A percentile compares a stretch with the other conserved stretches of the same genome.
phyloP scores from a whole-genome alignment of 2,888 invertebrate genomes.

The Clistopyga incitator region DNA sequence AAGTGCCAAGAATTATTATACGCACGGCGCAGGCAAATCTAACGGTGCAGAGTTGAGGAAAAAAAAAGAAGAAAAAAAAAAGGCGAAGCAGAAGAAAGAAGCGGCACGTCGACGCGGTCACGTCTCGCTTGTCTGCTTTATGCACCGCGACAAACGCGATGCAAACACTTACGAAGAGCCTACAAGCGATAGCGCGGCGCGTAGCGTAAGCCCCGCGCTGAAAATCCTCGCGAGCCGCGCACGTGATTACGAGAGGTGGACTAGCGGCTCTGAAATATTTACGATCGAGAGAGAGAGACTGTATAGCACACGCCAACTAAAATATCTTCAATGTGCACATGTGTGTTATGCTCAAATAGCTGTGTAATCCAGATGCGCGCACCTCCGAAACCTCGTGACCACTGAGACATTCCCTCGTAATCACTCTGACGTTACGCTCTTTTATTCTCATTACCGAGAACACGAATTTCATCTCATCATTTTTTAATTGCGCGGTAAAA shows the following conservation, averaged over 20 bases:
- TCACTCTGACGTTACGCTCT: background rate
- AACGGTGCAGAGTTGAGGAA: conserved; percentile 49
- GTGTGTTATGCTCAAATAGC: background rate
- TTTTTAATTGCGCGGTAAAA: background rate
- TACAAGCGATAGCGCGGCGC: background rate
- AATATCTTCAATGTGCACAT: background rate
- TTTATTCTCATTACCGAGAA: background rate
- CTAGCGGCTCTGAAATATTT: conserved; percentile 29
- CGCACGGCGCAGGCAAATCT: conserved; percentile 39
- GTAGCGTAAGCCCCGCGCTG: background rate
- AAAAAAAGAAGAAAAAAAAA: background rate
- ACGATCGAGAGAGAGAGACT: conserved; percentile 14
- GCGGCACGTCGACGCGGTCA: conserved; percentile 49
- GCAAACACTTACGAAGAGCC: background rate
- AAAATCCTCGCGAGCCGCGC: conserved; percentile 2
- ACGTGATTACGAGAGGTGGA: conserved; percentile 23
- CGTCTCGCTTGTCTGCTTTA: conserved; percentile 54
- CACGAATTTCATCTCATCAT: background rate
- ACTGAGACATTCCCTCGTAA: background rate
- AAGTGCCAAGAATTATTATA: conserved; percentile 17
- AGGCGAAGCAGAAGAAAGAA: conserved; percentile 4
- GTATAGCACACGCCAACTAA: background rate
- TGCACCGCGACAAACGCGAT: conserved; percentile 47
- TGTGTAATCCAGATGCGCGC: conserved; percentile 8
- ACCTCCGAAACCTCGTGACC: conserved; percentile 3